Conservation (phyloP, 2,797 vertebrate genomes). For the Tangara arthus region DNA sequence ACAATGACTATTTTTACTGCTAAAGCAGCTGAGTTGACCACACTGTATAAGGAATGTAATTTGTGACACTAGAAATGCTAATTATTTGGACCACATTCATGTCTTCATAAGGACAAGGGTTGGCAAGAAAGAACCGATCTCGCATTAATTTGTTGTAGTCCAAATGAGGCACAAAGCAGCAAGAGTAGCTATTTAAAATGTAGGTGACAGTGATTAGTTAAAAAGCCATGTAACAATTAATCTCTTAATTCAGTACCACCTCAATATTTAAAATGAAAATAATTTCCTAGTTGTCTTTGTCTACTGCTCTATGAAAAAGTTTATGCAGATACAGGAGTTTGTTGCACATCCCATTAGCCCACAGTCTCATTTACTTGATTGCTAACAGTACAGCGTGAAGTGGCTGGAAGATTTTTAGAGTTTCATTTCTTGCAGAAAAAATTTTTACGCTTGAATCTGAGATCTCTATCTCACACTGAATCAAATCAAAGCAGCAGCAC, state of each 20-base stretch:
- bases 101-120: neutral
- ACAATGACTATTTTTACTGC: conserved; percentile 10
- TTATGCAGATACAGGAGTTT: neutral
- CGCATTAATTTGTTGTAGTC: neutral
- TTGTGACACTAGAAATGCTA: conserved; percentile 20
- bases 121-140: neutral
- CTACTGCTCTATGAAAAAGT: neutral
- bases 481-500: neutral
- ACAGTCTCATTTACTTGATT: neutral
- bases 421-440: neutral
- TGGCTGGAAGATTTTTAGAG: neutral
- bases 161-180: neutral
- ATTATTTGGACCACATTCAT: conserved; percentile 24
- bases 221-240: neutral
- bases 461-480: neutral
- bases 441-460: neutral
- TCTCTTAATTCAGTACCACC: neutral
- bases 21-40: conserved; percentile 30
- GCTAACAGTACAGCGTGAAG: neutral
- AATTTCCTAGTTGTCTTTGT: neutral
- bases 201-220: neutral
- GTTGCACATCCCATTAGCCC: neutral
- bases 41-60: neutral
- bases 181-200: neutral
- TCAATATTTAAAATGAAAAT: neutral